Evolutionary conservation across 2,888 invertebrate species (phyloP).

Genomic region (Magallana nippona): DNA sequence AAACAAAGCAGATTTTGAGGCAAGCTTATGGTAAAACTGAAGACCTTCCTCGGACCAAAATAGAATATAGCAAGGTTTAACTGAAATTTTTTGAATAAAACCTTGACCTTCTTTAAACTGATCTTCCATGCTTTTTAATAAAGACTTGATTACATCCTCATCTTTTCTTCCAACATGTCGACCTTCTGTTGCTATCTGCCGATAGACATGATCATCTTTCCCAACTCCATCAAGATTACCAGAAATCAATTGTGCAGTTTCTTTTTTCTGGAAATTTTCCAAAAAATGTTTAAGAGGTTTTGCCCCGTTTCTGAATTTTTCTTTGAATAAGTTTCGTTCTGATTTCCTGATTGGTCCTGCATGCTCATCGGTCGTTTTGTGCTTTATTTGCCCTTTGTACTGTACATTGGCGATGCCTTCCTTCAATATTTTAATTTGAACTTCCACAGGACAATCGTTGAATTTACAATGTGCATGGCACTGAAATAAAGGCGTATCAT

Average conservation of each 20-base stretch:
- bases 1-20: neutral
- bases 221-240: constrained; percentile 1
- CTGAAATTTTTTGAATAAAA: constrained; percentile 28
- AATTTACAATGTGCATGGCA: neutral
- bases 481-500: neutral
- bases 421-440: neutral
- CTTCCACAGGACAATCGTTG: constrained; percentile 16
- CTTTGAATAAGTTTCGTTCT: neutral
- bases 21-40: neutral
- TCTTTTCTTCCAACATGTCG: neutral
- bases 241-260: neutral
- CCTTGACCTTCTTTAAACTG: neutral
- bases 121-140: constrained; percentile 2
- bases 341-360: neutral
- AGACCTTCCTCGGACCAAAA: constrained; percentile 28
- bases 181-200: neutral
- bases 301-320: constrained; percentile 15
- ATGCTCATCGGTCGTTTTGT: neutral
- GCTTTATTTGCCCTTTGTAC: neutral
- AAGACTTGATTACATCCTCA: neutral
- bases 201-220: neutral
- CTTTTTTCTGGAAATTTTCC: neutral
- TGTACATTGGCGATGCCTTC: neutral
- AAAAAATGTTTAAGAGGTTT: constrained; percentile 11
- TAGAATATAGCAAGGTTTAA: neutral